Evolutionary conservation across 2,113 vertebrate genomes (phyloP), one percentile per base, ranked within the genome.

Genomic region (Erythrocercus mccallii): DNA sequence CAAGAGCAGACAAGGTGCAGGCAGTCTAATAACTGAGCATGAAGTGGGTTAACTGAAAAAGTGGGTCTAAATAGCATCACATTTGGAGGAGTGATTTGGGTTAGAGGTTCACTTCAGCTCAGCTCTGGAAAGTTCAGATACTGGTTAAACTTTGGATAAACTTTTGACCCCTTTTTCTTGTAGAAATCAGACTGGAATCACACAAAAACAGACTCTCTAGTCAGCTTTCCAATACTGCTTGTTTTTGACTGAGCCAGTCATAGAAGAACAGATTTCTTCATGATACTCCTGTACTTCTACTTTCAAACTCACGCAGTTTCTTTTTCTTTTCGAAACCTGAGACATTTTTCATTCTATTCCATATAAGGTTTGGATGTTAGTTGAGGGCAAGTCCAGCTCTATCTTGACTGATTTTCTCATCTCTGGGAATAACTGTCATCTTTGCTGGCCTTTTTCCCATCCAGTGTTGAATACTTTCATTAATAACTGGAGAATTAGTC

Each of bases 111-210:
- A 93, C 50, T 48, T 94, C 70, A 91, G 54, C 88, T 81, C 81
- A 94, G 56, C 64, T 18, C 15, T 81, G 51, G 40, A 94, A 92
- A 96, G 93, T 96, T 97, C 94, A 96, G 44, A 92, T 53, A 40
- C 51, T 95, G 92, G 94, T 92, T 95, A 96, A 95, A 96, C 61
- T 95, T 95, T 2, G 82, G 95, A 94, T 91, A 96, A 97, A 96
- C 95, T 96, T 94, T 94, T 92, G 93, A 95, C 92, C 92, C 22
- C n/a, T 23, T 93, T 95, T 94, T 81, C 64, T 80, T 86, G 68
- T 83, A 90, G 72, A 80, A 96, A 73, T 82, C 76, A 88, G 79
- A 68, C 79, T 86, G 80, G 68, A 92, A 96, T 91, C 84, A 35
- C 69, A 96, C 68, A 96, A 94, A 95, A 84, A 87, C 54, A 96